Base-by-base conservation (phyloP, 2,113 vertebrate species). In the Octodon degus region DNA sequence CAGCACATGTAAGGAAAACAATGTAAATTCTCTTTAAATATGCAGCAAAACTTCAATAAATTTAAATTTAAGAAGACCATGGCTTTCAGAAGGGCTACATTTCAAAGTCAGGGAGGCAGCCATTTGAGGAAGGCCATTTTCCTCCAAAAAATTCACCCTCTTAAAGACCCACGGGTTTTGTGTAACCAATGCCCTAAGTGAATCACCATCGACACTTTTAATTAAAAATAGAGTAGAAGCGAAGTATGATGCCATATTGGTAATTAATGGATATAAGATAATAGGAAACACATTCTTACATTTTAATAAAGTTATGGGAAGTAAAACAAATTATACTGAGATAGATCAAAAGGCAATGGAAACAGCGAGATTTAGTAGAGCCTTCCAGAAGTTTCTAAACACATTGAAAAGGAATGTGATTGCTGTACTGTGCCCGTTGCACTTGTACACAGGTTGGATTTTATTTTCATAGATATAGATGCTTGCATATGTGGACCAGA, bases 21-120 rank as follows among this genome's bases (percentile, higher is more conserved):
- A 79, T 80, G 63, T 74, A 94, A 83, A 67, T 83, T 84, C 74
- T 93, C 80, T 84, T 94, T 84, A 94, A 96, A 91, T 91, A 83
- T 53, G 12, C 32, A 97, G 72, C 91, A 25, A 83, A 93, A 91
- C 20, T 27, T 63, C 25, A 84, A 88, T 70, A 83, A 83, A 91
- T 93, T 93, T 50, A 32, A 86, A 89, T 76, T 16, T 63, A 90
- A 86, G 60, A 82, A 74, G 19, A 62, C 68, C 25, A 91, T 24
- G 79, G 47, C 30, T 80, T 91, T 47, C 16, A 24, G 27, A 80
- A 86, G n/a, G 5, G 25, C 43, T 76, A 20, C 65, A 19, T 70
- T 77, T 87, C 68, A 87, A 95, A 91, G 43, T 85, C 19, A 90
- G 32, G 40, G 43, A 88, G 58, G 70, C n/a, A 87, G 30, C 50